Conservation (phyloP, 2,113 vertebrate genomes). For the Nesoenas mayeri region DNA sequence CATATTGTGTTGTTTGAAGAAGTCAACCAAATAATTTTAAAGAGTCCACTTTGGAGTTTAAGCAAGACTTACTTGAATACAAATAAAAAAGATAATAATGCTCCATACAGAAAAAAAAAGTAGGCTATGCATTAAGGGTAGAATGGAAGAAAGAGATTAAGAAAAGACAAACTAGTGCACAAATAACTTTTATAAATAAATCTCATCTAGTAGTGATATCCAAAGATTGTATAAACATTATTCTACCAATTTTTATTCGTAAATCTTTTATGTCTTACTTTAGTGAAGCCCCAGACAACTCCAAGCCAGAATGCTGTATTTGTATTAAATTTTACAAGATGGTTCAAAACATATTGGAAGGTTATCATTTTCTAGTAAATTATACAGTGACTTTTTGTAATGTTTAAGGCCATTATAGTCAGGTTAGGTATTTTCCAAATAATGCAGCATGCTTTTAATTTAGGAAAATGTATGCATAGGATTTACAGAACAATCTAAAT, state of each 20-base stretch:
- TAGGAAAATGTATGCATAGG: neutral
- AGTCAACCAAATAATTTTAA: neutral
- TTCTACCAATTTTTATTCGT: neutral
- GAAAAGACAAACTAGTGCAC: neutral
- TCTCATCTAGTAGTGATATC: neutral
- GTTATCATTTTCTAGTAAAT: neutral
- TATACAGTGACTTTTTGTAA: neutral
- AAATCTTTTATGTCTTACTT: neutral
- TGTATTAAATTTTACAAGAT: neutral
- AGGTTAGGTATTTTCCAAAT: neutral
- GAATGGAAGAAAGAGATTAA: neutral
- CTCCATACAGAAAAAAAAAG: neutral
- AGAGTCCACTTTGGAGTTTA: neutral
- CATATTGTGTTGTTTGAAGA: neutral
- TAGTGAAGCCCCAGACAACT: neutral
- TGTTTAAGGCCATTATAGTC: neutral
- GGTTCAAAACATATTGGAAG: neutral
- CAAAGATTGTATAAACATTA: neutral
- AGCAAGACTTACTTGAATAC: neutral
- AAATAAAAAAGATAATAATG: neutral
- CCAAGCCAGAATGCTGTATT: neutral
- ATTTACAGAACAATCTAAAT: conserved; percentile 25
- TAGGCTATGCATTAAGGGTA: neutral
- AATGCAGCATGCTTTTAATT: neutral
- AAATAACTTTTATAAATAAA: neutral